A percentile compares a stretch with the other conserved stretches of the same genome.
Conservation (phyloP, 2,888 invertebrate genomes). For the Leistus spinibarbis region DNA sequence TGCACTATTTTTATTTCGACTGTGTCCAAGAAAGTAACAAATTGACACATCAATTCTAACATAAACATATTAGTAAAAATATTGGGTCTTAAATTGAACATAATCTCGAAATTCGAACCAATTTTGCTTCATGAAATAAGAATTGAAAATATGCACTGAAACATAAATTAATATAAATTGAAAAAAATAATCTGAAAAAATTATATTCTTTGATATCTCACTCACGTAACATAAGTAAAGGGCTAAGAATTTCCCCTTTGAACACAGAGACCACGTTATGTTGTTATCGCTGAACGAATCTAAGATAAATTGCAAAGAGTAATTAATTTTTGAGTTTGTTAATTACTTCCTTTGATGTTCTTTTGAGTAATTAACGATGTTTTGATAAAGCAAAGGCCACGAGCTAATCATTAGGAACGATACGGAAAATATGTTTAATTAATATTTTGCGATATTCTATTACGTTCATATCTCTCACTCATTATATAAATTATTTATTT, state of each 20-base stretch:
- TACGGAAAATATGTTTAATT: constrained; percentile 35
- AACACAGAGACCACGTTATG: constrained; percentile 15
- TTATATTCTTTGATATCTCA: background rate
- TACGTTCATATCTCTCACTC: background rate
- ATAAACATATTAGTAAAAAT: too few species aligned
- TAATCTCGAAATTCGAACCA: too few species aligned
- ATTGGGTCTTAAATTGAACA: too few species aligned
- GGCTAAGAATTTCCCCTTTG: background rate
- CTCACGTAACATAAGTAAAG: background rate
- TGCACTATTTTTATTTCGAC: too few species aligned
- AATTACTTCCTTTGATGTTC: constrained; percentile 39
- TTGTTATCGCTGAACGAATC: constrained; percentile 33
- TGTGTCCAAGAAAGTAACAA: too few species aligned
- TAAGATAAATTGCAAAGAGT: constrained; percentile 37
- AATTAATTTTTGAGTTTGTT: constrained; percentile 39
- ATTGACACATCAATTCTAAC: too few species aligned
- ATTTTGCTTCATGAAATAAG: background rate
- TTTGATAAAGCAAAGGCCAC: constrained; percentile 31
- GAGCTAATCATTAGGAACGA: constrained; percentile 27
- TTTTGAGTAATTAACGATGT: constrained; percentile 39
- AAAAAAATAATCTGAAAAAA: background rate
- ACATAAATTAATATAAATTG: background rate
- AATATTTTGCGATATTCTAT: background rate
- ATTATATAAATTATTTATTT: background rate
- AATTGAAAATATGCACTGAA: background rate